Evolutionary conservation across 2,888 invertebrate genomes (phyloP).

Genomic region (Muschampia plurimacula): DNA sequence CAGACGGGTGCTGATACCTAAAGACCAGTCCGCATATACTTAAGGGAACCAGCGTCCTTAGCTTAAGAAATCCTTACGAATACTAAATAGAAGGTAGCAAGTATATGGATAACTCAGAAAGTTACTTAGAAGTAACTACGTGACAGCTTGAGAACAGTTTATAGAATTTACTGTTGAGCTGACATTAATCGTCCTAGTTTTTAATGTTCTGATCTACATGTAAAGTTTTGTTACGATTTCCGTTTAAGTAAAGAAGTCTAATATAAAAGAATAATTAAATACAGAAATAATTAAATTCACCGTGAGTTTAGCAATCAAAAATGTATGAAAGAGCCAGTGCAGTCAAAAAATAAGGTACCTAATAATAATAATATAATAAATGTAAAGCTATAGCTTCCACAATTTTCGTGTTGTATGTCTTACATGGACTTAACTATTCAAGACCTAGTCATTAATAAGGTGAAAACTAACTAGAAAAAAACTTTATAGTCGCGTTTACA

Average conservation of each 20-base stretch:
- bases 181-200: neutral
- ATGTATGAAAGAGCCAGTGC: neutral
- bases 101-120: too few species aligned
- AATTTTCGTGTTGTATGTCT: too few species aligned
- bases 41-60: constrained; percentile 24
- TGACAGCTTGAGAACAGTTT: neutral
- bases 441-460: neutral
- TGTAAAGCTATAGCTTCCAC: too few species aligned
- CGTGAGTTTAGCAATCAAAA: neutral
- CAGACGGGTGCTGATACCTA: constrained; percentile 80
- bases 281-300: neutral
- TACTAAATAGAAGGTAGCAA: neutral
- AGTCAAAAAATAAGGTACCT: neutral
- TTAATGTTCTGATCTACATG: neutral
- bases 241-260: neutral
- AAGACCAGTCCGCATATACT: constrained; percentile 75
- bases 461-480: neutral
- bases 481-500: too few species aligned
- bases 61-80: constrained; percentile 15
- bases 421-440: neutral
- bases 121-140: neutral
- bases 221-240: neutral
- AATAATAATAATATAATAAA: too few species aligned
- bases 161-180: neutral
- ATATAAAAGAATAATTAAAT: neutral